These are phyloP conservation scores for Hydroisotoma schaefferi DNA, from an alignment of 2,888 invertebrate genomes.

Conservation along the genomic window DNA sequence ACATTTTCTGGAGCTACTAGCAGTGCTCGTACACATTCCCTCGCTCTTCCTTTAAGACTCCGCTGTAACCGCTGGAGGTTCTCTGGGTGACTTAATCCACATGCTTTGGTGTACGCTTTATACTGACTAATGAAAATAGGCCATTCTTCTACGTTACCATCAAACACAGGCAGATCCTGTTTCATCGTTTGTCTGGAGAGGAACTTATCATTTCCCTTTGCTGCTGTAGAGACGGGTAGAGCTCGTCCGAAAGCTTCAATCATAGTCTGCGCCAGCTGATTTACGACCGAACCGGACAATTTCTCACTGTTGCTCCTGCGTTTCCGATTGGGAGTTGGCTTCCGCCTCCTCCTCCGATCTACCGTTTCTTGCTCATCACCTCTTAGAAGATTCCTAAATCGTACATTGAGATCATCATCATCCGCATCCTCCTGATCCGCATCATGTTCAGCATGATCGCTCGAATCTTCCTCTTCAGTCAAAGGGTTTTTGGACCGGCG, in stretches of 20 bases:
- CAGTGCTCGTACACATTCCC: background rate
- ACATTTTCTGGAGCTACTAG: background rate
- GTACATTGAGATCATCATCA: too few species aligned
- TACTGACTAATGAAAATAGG: background rate
- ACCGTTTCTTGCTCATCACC: too few species aligned
- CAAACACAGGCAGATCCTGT: constrained; percentile 1
- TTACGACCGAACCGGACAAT: too few species aligned
- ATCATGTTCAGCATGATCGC: background rate
- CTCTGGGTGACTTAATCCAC: background rate
- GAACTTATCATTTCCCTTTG: background rate
- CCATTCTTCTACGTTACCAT: constrained; percentile 3
- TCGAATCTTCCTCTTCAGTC: background rate
- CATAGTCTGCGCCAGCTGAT: too few species aligned
- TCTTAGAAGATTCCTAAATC: too few species aligned
- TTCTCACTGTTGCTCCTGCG: too few species aligned
- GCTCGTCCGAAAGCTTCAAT: too few species aligned
- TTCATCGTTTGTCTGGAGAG: background rate
- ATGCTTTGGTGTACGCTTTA: background rate
- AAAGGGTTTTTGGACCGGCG: too few species aligned
- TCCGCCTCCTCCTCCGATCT: too few species aligned
- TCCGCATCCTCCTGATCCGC: too few species aligned
- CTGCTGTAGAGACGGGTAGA: too few species aligned
- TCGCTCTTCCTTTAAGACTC: constrained; percentile 1
- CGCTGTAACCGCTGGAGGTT: background rate
- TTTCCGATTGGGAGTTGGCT: too few species aligned